Evolutionary conservation across 2,113 vertebrate species (phyloP).

Genomic region (Rhagologus leucostigma): DNA sequence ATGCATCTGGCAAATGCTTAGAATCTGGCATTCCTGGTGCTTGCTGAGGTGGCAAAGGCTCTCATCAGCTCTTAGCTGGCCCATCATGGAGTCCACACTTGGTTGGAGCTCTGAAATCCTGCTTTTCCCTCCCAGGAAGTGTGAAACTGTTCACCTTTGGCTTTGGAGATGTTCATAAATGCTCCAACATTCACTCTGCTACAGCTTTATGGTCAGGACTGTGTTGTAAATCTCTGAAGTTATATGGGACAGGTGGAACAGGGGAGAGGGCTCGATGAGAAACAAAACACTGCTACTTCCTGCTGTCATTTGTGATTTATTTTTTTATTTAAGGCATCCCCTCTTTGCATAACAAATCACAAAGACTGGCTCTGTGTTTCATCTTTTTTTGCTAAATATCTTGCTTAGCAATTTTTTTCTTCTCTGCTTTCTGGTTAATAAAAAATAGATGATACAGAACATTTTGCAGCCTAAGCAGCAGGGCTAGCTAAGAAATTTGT

Average conservation of each 20-base stretch:
- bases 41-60: background rate
- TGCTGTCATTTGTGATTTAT: background rate
- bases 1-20: background rate
- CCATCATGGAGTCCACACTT: background rate
- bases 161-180: background rate
- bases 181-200: background rate
- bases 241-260: background rate
- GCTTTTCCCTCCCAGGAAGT: background rate
- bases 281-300: background rate
- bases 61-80: background rate
- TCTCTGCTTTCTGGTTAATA: background rate
- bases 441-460: background rate
- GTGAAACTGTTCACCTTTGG: background rate
- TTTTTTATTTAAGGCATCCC: background rate
- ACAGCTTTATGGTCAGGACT: background rate
- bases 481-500: background rate
- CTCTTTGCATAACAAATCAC: background rate
- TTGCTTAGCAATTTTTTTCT: background rate
- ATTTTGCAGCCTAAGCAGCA: background rate
- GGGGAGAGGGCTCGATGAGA: background rate
- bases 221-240: background rate
- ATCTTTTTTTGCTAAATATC: background rate
- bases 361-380: background rate
- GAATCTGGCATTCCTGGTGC: conserved; percentile 8
- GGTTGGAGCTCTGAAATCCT: background rate